Conservation (phyloP, 2,113 vertebrate genomes). For the Phalacrocorax aristotelis region DNA sequence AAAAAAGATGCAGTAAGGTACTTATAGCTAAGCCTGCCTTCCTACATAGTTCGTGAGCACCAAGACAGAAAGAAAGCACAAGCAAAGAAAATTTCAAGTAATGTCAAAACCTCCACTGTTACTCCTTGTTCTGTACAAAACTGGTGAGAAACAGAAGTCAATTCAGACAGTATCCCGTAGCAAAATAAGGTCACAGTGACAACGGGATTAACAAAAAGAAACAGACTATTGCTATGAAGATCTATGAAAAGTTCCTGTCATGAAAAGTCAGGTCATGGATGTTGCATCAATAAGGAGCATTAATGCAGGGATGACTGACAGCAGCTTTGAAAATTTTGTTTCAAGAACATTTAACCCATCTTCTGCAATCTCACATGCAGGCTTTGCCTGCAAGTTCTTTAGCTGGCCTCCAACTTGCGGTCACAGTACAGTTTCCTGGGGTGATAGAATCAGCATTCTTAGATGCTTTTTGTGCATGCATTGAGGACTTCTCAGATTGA, state of each 20-base stretch:
- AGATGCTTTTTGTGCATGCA: neutral
- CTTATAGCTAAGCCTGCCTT: neutral
- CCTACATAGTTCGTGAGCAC: neutral
- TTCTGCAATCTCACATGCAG: neutral
- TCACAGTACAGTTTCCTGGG: neutral
- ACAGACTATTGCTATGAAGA: neutral
- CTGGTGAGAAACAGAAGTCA: neutral
- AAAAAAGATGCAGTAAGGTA: neutral
- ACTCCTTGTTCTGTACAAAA: neutral
- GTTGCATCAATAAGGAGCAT: neutral
- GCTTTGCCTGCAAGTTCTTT: neutral
- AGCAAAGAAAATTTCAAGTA: neutral
- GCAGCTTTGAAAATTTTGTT: neutral
- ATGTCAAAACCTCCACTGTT: neutral
- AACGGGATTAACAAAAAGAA: neutral
- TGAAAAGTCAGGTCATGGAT: neutral
- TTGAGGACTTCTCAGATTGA: neutral
- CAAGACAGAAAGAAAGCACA: neutral
- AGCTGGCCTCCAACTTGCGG: neutral
- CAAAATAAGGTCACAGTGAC: neutral
- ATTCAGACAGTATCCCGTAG: neutral
- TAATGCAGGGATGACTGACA: neutral
- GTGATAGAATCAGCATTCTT: neutral
- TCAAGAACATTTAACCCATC: neutral
- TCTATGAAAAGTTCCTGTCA: neutral